Conservation (phyloP, 2,888 invertebrate species). For the Lomographa bimaculata region DNA sequence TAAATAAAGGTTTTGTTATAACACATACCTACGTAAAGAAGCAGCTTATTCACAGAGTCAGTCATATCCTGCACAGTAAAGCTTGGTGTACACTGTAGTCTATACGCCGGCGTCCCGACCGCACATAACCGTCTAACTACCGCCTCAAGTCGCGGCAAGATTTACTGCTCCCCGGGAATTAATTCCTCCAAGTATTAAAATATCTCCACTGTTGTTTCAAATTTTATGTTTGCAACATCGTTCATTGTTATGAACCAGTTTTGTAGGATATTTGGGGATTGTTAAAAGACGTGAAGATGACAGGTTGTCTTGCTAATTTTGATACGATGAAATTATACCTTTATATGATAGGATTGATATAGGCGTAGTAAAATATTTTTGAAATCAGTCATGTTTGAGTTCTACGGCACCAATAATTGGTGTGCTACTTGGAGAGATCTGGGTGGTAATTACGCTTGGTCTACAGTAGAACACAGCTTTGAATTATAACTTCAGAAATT, state of each 20-base stretch:
- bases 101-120: conserved; percentile 15
- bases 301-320: too few species aligned
- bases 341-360: too few species aligned
- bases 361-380: too few species aligned
- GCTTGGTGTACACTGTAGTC: conserved; percentile 9
- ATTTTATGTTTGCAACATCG: conserved; percentile 27
- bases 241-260: conserved; percentile 24
- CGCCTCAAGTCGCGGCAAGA: conserved; percentile 26
- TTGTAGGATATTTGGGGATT: conserved; percentile 12
- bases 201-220: conserved; percentile 27
- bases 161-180: conserved; percentile 31
- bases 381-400: too few species aligned
- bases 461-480: too few species aligned
- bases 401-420: too few species aligned
- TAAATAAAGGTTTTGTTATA: too few species aligned
- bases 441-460: too few species aligned
- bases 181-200: conserved; percentile 34
- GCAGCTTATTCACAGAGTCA: conserved; percentile 1
- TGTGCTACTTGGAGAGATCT: too few species aligned
- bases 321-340: too few species aligned
- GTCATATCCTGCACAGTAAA: conserved; percentile 16
- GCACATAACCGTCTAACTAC: conserved; percentile 35
- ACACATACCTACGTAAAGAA: background rate
- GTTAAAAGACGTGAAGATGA: conserved; percentile 1
- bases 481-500: too few species aligned